Evolutionary conservation across 2,888 invertebrate genomes (phyloP).

Genomic region (Eurois occulta): DNA sequence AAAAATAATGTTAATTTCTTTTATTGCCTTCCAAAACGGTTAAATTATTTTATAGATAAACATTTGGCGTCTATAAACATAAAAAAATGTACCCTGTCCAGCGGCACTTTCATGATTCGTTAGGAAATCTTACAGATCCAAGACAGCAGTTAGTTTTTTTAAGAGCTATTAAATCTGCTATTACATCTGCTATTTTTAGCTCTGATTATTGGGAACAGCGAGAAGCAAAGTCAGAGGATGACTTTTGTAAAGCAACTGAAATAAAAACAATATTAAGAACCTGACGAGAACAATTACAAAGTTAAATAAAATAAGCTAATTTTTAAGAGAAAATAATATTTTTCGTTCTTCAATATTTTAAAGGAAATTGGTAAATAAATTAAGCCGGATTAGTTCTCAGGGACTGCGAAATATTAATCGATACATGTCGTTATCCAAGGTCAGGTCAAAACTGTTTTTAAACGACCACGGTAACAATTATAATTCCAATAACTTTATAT

Average conservation of each 20-base stretch:
- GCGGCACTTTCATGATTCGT: background rate
- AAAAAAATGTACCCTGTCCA: background rate
- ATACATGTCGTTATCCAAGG: conserved; percentile 6
- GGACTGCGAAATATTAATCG: conserved; percentile 18
- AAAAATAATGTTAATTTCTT: background rate
- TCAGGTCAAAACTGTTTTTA: conserved; percentile 9
- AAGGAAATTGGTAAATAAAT: conserved; percentile 48
- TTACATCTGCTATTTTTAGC: background rate
- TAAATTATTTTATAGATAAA: background rate
- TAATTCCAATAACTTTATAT: conserved; percentile 20
- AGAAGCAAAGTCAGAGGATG: background rate
- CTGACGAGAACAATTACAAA: background rate
- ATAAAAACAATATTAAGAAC: background rate
- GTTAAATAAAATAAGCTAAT: background rate
- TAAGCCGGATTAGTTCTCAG: conserved; percentile 35
- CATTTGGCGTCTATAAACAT: no score
- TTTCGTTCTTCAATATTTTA: conserved; percentile 12
- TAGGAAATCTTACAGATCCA: background rate
- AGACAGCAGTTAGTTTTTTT: background rate
- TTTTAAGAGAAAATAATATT: conserved; percentile 1
- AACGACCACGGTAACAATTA: conserved; percentile 7
- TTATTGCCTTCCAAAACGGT: background rate
- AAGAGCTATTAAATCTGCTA: background rate
- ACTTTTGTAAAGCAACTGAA: background rate
- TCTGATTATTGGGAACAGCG: background rate